Evolutionary conservation across 1,140 invertebrate genomes (phyloP).

Genomic region (Hermetia illucens): DNA sequence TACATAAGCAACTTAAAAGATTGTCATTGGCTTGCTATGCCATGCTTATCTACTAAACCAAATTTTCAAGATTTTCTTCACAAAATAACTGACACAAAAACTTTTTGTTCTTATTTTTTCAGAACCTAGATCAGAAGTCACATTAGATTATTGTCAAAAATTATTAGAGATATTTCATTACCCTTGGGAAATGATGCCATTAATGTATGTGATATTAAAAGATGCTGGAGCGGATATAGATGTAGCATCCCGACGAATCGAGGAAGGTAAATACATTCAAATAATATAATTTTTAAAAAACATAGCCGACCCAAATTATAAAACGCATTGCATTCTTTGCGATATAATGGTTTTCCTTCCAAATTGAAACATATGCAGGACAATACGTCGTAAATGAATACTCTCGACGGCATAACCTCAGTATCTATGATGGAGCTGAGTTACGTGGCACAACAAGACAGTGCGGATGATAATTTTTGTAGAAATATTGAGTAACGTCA

Average conservation of each 20-base stretch:
- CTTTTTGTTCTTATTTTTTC: slow-evolving; percentile 21
- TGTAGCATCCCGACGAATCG: slow-evolving; percentile 49
- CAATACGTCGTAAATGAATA: slow-evolving; percentile 47
- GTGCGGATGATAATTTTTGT: slow-evolving; percentile 47
- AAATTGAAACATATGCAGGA: slow-evolving; percentile 20
- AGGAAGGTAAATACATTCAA: slow-evolving; percentile 43
- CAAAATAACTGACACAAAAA: slow-evolving; percentile 1
- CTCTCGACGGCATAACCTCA: slow-evolving; percentile 48
- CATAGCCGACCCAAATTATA: neutral
- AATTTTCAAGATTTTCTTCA: no score
- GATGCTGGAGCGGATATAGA: slow-evolving; percentile 49
- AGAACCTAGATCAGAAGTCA: slow-evolving; percentile 39
- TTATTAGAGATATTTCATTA: slow-evolving; percentile 54
- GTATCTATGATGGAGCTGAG: slow-evolving; percentile 52
- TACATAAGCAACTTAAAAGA: no score
- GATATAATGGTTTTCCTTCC: neutral
- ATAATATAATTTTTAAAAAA: neutral
- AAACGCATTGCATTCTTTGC: neutral
- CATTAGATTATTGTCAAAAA: slow-evolving; percentile 52
- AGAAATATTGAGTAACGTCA: no score
- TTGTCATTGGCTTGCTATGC: no score
- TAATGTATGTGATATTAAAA: slow-evolving; percentile 57
- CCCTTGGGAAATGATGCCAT: slow-evolving; percentile 54
- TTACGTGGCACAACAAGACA: slow-evolving; percentile 51
- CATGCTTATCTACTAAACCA: no score